Conservation (phyloP, 2,888 invertebrate species). For the Polydrusus tereticollis region DNA sequence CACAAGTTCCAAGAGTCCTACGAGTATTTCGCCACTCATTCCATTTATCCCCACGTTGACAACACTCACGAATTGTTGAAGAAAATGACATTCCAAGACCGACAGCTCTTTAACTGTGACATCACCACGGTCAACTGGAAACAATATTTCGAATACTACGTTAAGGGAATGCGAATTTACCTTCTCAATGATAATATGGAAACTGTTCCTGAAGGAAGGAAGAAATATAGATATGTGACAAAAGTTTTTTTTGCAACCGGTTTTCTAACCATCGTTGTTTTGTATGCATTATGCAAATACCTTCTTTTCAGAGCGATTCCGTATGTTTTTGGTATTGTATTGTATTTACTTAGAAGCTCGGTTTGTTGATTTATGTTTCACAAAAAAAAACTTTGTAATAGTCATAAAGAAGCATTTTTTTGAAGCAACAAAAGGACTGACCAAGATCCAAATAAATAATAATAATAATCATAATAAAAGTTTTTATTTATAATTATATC, state of each 20-base stretch:
- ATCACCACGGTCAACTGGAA: conserved; percentile 82
- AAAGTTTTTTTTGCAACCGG: background rate
- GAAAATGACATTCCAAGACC: conserved; percentile 72
- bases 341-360: conserved; percentile 3
- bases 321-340: conserved; percentile 10
- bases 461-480: too few species aligned
- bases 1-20: conserved; percentile 39
- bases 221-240: background rate
- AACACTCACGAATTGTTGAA: conserved; percentile 73
- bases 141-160: conserved; percentile 76
- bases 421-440: too few species aligned
- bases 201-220: conserved; percentile 31
- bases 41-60: conserved; percentile 71
- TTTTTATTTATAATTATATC: too few species aligned
- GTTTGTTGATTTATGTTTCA: background rate
- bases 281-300: conserved; percentile 30
- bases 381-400: background rate
- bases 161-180: conserved; percentile 81
- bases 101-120: conserved; percentile 75
- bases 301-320: conserved; percentile 34
- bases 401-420: too few species aligned
- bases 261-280: background rate
- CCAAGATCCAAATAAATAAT: too few species aligned
- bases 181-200: conserved; percentile 76
- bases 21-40: conserved; percentile 69